Evolutionary conservation across 1,140 invertebrate species (phyloP).

Genomic region (Ips typographus): DNA sequence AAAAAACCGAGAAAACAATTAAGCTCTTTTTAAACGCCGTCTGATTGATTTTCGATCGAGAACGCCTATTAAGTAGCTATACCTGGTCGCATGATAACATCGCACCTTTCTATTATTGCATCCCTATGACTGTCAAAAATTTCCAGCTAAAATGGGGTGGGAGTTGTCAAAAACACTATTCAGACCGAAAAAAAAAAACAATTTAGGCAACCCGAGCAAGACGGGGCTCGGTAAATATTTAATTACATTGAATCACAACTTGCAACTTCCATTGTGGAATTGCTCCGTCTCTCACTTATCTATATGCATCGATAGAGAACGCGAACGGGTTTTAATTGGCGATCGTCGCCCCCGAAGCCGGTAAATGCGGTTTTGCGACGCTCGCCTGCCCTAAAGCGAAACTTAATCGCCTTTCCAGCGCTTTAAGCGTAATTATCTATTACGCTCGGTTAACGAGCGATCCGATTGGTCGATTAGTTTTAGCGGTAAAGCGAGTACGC

Average conservation of each 20-base stretch:
- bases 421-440: constrained; percentile 13
- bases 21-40: constrained; percentile 20
- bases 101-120: too few relatives aligned
- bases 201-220: too few relatives aligned
- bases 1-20: constrained; percentile 23
- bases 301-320: not conserved
- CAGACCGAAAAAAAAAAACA: too few relatives aligned
- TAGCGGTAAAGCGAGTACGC: not conserved
- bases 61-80: constrained; percentile 22
- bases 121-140: too few relatives aligned
- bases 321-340: not conserved
- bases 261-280: constrained; percentile 23
- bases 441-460: constrained; percentile 16
- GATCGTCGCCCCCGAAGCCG: not conserved
- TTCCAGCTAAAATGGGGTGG: too few relatives aligned
- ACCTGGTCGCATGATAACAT: too few relatives aligned
- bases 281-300: not conserved
- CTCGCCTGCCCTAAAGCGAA: not conserved
- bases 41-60: constrained; percentile 29
- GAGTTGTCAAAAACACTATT: too few relatives aligned
- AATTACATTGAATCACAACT: constrained; percentile 27
- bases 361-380: not conserved
- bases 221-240: constrained; percentile 23
- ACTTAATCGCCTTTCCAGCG: not conserved
- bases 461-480: constrained; percentile 17